Base-by-base conservation (phyloP, 2,797 vertebrate genomes). In the Malurus splendens region DNA sequence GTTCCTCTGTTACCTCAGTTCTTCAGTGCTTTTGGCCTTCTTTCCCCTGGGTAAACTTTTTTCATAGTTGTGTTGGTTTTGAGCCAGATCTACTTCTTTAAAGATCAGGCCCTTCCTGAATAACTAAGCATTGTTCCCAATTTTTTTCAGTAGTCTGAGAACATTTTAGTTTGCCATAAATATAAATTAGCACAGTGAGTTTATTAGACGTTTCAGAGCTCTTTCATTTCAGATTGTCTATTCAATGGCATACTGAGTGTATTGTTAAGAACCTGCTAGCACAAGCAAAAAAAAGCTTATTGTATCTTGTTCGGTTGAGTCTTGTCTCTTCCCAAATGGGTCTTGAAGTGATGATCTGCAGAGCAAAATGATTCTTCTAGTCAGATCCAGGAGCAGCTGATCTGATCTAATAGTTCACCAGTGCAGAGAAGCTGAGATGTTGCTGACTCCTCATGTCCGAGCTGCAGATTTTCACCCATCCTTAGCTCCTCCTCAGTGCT, bases 1-100 rank as follows among this genome's bases (percentile, higher is more conserved):
- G 20, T 86, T 81, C 70, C 82, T 93, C 88, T 94, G 74, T 96
- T 89, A 82, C 90, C 78, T 74, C 68, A 28, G 33, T 83, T 95
- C 52, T 86, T 90, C 66, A 71, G 79, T 82, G 62, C 77, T 84
- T 87, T 78, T 55, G 39, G 64, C 76, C 76, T 91, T 70, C 86
- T 78, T 90, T 94, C 82, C 82, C 85, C 78, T 86, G 92, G 89
- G 78, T 94, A 94, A 95, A 93, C 84, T 72, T 74, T 92, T 90
- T 93, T 94, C 94, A 93, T 76, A 57, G 30, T 87, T 91, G n/a
- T 73, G 18, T 77, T 96, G 94, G 88, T 64, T 61, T 73, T 82
- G 47, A 36, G 94, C 93, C 95, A 96, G 74, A 87, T 86, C 83
- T 92, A 59, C 42, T 72, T 54, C 74, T 87, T 61, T 36, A 42